A percentile compares a stretch with the other conserved stretches of the same genome.
These are phyloP conservation scores for Cephonodes hylas DNA, from an alignment of 2,888 invertebrate species.

Conservation along the genomic window DNA sequence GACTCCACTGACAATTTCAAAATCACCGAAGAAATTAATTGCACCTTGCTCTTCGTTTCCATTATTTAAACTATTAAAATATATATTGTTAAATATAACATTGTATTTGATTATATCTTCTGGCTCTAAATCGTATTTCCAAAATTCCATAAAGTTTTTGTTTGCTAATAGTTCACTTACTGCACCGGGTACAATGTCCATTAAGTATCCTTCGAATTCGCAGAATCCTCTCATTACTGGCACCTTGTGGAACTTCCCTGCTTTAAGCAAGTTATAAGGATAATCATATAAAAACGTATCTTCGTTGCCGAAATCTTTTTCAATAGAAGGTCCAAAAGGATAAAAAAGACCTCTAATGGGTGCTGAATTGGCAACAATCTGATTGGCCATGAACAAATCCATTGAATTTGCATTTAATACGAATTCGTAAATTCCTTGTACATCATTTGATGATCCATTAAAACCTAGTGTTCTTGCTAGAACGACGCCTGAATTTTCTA, in stretches of 20 bases:
- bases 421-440: conserved; percentile 33
- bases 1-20: conserved; percentile 46
- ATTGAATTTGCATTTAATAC: conserved; percentile 29
- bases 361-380: conserved; percentile 26
- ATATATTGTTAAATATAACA: conserved; percentile 16
- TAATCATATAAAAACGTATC: conserved; percentile 40
- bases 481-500: conserved; percentile 31
- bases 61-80: conserved; percentile 18
- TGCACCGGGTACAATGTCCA: conserved; percentile 38
- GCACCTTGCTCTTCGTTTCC: conserved; percentile 34
- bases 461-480: conserved; percentile 42
- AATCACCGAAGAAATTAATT: conserved; percentile 50
- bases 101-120: conserved; percentile 28
- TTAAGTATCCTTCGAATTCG: conserved; percentile 64
- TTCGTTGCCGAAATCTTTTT: conserved; percentile 45
- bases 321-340: conserved; percentile 54
- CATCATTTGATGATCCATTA: conserved; percentile 33
- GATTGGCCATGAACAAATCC: conserved; percentile 24
- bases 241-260: conserved; percentile 55
- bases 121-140: conserved; percentile 32
- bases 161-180: conserved; percentile 33
- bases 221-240: conserved; percentile 75
- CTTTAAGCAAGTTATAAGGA: conserved; percentile 62
- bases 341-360: conserved; percentile 34
- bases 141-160: conserved; percentile 37